Evolutionary conservation across 1,140 invertebrate genomes (phyloP), one percentile per base, ranked within the genome.

Genomic region (Apis cerana): DNA sequence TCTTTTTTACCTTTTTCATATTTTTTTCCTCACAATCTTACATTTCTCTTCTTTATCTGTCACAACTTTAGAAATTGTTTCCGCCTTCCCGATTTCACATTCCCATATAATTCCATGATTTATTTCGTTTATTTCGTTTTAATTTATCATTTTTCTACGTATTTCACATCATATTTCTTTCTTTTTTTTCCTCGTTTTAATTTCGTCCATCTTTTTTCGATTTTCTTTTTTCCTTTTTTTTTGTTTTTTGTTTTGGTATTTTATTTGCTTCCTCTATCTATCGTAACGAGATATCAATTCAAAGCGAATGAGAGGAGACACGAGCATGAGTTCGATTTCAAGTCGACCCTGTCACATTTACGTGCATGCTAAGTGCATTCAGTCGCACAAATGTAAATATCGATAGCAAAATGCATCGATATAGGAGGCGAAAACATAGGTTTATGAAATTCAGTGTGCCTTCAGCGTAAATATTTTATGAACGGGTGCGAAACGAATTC

Each of bases 221-320:
- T 23, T 8, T 3, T 21, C 13, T 15, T 15, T 13, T 1, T 15
- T 50, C 33, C 2, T 75, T 43, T 23, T 67, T 78, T 12, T 65
- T 17, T 43, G 33, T 7, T 43, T 43, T 43, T 43, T 48, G 71
- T 68, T 75, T 83, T 11, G 13, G 33, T 17, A 56, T n/a, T 87
- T 75, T 74, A 54, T 59, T n/a, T 5, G 27, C n/a, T 50, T 23
- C 52, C 52, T 58, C 75, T 87, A 59, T 71, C 61, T 72, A 72
- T 87, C 61, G 61, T 86, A 83, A 87, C 52, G 58, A 83, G 75
- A 80, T 61, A 64, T 13, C 71, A 23, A 75, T 65, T 79, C 50
- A 56, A 80, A 64, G 67, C 62, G 27, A 27, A 54, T 71, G 56
- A 78, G 61, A 61, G 43, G 67, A 75, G 62, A 75, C 76, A 67